A percentile compares a stretch with the other conserved stretches of the same genome.
Evolutionary conservation across 2,888 invertebrate genomes (phyloP).

Genomic region (Cenopis cana): DNA sequence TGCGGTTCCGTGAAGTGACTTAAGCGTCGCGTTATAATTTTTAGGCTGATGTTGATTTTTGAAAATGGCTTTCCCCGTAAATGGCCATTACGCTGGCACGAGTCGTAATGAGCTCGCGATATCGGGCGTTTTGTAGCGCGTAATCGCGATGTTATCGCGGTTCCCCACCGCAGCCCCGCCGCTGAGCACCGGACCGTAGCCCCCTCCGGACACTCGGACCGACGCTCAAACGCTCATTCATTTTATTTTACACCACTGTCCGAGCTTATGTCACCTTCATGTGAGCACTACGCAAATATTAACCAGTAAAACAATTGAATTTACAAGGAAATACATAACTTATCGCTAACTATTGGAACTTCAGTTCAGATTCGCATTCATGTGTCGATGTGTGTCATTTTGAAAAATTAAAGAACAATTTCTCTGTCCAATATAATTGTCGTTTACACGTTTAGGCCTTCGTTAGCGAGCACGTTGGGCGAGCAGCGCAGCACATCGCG

Average conservation of each 20-base stretch:
- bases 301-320: not conserved
- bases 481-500: slow-evolving; percentile 12
- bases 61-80: slow-evolving; percentile 48
- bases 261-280: slow-evolving; percentile 41
- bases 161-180: slow-evolving; percentile 49
- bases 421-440: slow-evolving; percentile 16
- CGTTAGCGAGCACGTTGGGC: slow-evolving; percentile 31
- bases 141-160: slow-evolving; percentile 79
- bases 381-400: slow-evolving; percentile 3
- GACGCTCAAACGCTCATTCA: slow-evolving; percentile 49
- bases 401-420: slow-evolving; percentile 13
- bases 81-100: slow-evolving; percentile 70
- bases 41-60: slow-evolving; percentile 36
- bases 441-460: slow-evolving; percentile 32
- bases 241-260: slow-evolving; percentile 44
- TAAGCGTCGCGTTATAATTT: slow-evolving; percentile 20
- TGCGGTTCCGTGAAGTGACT: slow-evolving; percentile 47
- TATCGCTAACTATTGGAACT: not conserved
- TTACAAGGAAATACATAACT: not conserved
- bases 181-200: slow-evolving; percentile 62
- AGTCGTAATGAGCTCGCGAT: slow-evolving; percentile 71
- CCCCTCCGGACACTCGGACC: slow-evolving; percentile 58
- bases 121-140: slow-evolving; percentile 77
- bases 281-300: slow-evolving; percentile 25
- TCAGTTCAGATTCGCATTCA: not conserved